These are phyloP conservation scores for Apteryx owenii DNA, from an alignment of 2,113 vertebrate species.

Conservation along the genomic window DNA sequence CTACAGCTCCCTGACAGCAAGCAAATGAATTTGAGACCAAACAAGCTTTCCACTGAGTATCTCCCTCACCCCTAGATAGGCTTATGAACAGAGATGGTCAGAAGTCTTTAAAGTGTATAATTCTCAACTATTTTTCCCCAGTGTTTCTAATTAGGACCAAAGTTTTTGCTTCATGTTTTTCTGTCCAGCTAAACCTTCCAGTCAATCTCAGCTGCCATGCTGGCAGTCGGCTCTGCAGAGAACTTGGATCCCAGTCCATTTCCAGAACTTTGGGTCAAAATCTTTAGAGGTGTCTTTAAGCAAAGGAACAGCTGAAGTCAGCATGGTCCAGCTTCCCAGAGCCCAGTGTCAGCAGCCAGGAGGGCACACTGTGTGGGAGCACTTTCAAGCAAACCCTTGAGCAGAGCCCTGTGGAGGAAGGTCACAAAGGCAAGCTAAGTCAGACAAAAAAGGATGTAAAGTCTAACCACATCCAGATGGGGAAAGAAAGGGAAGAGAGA, in stretches of 20 bases:
- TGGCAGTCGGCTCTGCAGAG: not conserved
- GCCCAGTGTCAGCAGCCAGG: not conserved
- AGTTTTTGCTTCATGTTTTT: not conserved
- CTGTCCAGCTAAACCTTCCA: not conserved
- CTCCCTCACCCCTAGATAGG: not conserved
- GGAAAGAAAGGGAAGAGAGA: not conserved
- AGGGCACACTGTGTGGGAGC: not conserved
- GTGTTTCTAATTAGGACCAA: not conserved
- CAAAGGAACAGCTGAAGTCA: not conserved
- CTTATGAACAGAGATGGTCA: not conserved
- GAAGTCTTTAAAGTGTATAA: not conserved
- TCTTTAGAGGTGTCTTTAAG: not conserved
- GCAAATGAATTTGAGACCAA: not conserved
- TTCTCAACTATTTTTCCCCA: not conserved
- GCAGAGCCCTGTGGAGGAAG: not conserved
- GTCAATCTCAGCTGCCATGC: not conserved
- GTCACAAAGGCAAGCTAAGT: not conserved
- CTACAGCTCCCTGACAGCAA: not conserved
- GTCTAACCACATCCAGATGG: slow-evolving; percentile 17
- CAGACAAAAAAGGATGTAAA: not conserved
- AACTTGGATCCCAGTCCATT: not conserved
- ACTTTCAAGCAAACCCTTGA: not conserved
- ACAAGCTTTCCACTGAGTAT: not conserved
- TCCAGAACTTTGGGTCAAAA: not conserved
- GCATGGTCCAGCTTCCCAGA: not conserved